These are phyloP conservation scores for Sialia sialis DNA, from an alignment of 2,113 vertebrate species.

Conservation along the genomic window DNA sequence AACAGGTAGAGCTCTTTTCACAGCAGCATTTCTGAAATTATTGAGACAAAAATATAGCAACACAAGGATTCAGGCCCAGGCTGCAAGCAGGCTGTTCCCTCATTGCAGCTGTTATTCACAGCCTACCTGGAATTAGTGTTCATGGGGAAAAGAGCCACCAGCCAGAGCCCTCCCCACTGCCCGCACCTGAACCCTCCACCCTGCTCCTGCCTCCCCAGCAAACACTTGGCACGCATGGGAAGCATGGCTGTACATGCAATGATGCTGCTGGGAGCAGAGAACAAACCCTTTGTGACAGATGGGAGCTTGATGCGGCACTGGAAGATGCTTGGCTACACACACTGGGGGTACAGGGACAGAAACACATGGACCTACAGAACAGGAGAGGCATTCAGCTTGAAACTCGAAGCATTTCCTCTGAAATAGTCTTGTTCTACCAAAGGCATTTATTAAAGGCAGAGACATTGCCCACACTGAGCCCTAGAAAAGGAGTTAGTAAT, in stretches of 20 bases:
- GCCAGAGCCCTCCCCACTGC: background rate
- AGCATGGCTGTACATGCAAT: background rate
- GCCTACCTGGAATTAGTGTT: accelerated
- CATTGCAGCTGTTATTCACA: background rate
- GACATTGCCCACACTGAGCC: background rate
- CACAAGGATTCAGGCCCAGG: background rate
- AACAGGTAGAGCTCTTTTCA: conserved; percentile 14
- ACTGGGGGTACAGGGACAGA: background rate
- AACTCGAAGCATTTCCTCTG: background rate
- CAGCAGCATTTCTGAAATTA: conserved; percentile 1
- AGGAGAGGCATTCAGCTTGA: background rate
- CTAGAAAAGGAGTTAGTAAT: background rate
- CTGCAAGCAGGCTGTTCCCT: background rate
- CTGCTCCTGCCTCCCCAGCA: background rate
- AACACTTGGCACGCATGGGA: background rate
- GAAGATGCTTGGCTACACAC: background rate
- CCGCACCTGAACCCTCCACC: background rate
- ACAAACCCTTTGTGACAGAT: conserved; percentile 15
- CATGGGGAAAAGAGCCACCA: background rate
- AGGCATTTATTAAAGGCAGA: background rate
- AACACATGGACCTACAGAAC: background rate
- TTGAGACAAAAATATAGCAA: background rate
- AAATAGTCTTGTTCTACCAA: background rate
- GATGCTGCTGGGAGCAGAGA: background rate
- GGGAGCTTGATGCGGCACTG: background rate